Base-by-base conservation (phyloP, 2,113 vertebrate genomes). In the Sturnira hondurensis region DNA sequence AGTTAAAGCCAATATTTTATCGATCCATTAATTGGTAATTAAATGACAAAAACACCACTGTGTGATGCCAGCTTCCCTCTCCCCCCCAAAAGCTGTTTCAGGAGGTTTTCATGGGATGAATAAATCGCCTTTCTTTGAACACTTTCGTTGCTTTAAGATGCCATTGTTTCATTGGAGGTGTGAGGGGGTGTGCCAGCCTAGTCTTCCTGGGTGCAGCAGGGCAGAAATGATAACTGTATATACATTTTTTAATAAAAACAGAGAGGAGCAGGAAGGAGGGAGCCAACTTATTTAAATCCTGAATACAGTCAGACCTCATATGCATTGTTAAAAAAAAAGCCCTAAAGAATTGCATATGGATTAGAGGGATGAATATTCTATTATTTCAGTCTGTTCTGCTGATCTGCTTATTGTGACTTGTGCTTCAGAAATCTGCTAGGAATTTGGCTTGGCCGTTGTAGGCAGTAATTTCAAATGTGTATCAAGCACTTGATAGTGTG, bases 351-450 rank as follows among this genome's bases (percentile, higher is more conserved):
- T 99, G 99, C 99, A 99, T 99, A 99, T 99, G 99, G 99, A 99
- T 99, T 99, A 99, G 99, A 99, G 99, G 99, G 99, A 99, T 99
- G 99, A 99, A 99, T 99, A 99, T 99, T 99, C 99, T 99, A 99
- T 99, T 99, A 99, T 99, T 99, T 99, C 99, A 99, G 99, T 99
- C 99, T 99, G 98, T 99, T 99, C 99, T 99, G 99, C 99, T 99
- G 99, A 99, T 99, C 99, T 99, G 99, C 98, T 99, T 99, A 99
- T 99, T 99, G 99, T 99, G 98, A 98, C 98, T 99, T 98, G 98
- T 94, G 99, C 99, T 98, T 98, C 98, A 98, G 98, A 99, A 99
- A 98, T 99, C 99, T 99, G 98, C 98, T 97, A 98, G 98, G 98
- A 99, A 99, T 99, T 98, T 98, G 98, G 98, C 98, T 98, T 98